phyloP scores from a whole-genome alignment of 1,140 invertebrate genomes.

The Leptonema lineaticorne region DNA sequence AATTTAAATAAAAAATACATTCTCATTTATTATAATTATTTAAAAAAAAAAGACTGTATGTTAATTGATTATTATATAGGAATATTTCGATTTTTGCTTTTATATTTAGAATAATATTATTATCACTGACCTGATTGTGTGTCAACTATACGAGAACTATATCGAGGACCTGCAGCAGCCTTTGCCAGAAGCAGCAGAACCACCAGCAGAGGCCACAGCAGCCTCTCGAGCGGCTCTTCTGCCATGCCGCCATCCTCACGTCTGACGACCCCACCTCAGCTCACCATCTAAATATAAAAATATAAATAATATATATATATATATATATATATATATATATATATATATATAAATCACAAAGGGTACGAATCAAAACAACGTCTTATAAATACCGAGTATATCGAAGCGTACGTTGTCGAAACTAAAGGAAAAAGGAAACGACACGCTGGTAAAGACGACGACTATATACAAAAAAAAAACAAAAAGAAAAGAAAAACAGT shows the following conservation, averaged over 20 bases:
- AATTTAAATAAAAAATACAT: background rate
- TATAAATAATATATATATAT: background rate
- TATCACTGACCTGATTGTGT: conserved; percentile 56
- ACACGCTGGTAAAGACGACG: background rate
- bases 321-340: background rate
- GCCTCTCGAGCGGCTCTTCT: conserved; percentile 26
- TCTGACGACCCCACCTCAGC: conserved; percentile 32
- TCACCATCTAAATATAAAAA: conserved; percentile 30
- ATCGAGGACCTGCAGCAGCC: conserved; percentile 48
- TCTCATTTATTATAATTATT: no score
- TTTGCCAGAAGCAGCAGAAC: conserved; percentile 27
- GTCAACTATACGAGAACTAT: conserved; percentile 58
- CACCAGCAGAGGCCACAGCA: conserved; percentile 29
- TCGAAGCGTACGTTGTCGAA: background rate
- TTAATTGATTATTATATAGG: background rate
- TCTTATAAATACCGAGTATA: no score
- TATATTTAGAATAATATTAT: background rate
- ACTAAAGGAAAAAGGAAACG: background rate
- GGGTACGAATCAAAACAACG: no score
- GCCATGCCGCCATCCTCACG: conserved; percentile 40
- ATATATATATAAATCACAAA: background rate
- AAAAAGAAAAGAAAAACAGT: no score
- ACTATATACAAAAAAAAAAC: background rate
- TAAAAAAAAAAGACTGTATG: no score
- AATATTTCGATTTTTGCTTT: conserved; percentile 1